A percentile compares a stretch with the other conserved stretches of the same genome.
phyloP scores from a whole-genome alignment of 2,797 vertebrate genomes.

The Amblyraja radiata region DNA sequence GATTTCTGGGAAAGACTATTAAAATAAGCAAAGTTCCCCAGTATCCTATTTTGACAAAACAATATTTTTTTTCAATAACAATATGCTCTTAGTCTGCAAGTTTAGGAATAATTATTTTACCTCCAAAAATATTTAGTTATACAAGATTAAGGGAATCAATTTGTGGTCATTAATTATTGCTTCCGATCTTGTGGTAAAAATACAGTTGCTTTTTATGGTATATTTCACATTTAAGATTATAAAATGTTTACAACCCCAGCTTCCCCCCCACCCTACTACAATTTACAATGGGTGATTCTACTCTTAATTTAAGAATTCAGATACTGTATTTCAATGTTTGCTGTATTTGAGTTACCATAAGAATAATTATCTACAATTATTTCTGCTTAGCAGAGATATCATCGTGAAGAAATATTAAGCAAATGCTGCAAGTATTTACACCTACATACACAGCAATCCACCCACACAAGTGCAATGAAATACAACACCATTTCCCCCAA shows the following conservation, averaged over 20 bases:
- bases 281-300: not conserved
- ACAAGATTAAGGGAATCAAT: not conserved
- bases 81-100: not conserved
- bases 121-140: not conserved
- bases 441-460: slow-evolving; percentile 7
- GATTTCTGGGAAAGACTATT: no score
- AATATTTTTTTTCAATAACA: not conserved
- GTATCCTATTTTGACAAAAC: not conserved
- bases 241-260: no score
- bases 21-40: no score
- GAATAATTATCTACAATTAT: slow-evolving; percentile 19
- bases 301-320: not conserved
- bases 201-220: not conserved
- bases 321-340: not conserved
- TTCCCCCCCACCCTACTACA: no score
- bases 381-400: slow-evolving; percentile 18
- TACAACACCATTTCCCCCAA: not conserved
- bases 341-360: not conserved
- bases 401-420: slow-evolving; percentile 4
- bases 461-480: no score
- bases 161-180: not conserved
- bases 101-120: not conserved
- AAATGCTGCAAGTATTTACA: slow-evolving; percentile 25
- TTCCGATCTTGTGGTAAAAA: no score
- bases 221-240: not conserved